Conservation (phyloP, 2,888 invertebrate genomes). For the Chymomyza fuscimana region DNA sequence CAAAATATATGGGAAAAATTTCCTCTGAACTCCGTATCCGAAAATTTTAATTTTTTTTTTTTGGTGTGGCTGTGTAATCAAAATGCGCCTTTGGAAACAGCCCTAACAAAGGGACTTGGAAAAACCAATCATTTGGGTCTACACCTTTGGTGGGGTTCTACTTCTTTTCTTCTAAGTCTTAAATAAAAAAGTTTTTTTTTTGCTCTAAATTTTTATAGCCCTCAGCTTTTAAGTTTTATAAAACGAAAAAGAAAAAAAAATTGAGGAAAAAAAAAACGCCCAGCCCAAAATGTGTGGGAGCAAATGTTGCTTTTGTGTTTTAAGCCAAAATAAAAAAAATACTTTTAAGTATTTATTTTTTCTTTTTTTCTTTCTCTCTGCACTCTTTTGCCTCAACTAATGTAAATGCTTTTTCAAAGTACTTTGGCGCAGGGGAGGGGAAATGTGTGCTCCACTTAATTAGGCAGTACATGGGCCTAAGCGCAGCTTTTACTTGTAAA, state of each 20-base stretch:
- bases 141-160: too few species aligned
- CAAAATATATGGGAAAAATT: too few species aligned
- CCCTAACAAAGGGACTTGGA: too few species aligned
- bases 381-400: background rate
- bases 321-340: background rate
- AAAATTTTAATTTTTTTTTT: too few species aligned
- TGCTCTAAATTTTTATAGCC: too few species aligned
- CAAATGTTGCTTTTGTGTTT: background rate
- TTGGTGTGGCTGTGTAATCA: too few species aligned
- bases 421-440: background rate
- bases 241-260: background rate
- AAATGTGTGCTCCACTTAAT: slow-evolving; percentile 39
- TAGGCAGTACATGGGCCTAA: slow-evolving; percentile 47
- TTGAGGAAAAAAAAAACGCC: background rate
- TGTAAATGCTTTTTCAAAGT: background rate
- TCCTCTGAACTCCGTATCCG: too few species aligned
- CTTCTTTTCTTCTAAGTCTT: too few species aligned
- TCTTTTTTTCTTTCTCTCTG: background rate
- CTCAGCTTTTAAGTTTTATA: background rate
- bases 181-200: too few species aligned
- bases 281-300: slow-evolving; percentile 1
- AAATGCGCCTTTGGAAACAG: too few species aligned
- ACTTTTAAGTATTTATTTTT: background rate
- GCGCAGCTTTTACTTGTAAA: slow-evolving; percentile 50
- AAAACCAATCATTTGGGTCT: too few species aligned